These are phyloP conservation scores for Drosophila bunnanda DNA, from an alignment of 2,888 invertebrate genomes.

Conservation along the genomic window DNA sequence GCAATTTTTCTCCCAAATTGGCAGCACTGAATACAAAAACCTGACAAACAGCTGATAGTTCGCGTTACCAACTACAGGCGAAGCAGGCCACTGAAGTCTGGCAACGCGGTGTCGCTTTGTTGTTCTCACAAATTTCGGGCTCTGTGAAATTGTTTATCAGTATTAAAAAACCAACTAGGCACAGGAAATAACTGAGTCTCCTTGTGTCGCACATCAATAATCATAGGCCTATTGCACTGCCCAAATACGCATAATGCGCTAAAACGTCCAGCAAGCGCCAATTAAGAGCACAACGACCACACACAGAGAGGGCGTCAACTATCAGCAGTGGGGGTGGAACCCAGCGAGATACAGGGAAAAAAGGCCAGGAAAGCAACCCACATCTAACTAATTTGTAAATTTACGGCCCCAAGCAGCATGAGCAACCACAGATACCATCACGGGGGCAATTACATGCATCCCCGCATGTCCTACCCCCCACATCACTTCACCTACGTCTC, in stretches of 20 bases:
- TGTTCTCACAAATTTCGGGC: neutral
- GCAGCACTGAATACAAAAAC: no score
- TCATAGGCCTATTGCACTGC: neutral
- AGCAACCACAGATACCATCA: constrained; percentile 83
- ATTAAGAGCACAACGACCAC: constrained; percentile 32
- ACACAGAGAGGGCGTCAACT: constrained; percentile 74
- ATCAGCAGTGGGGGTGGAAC: constrained; percentile 31
- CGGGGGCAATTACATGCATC: constrained; percentile 81
- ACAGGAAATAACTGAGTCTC: neutral
- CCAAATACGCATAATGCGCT: neutral
- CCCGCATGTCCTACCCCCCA: constrained; percentile 77
- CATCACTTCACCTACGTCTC: constrained; percentile 85
- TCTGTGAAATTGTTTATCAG: constrained; percentile 36
- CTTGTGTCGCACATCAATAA: constrained; percentile 6
- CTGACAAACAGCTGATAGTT: constrained; percentile 3
- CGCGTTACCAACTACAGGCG: constrained; percentile 37
- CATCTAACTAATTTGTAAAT: neutral
- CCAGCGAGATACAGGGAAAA: constrained; percentile 28
- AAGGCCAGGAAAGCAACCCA: constrained; percentile 1
- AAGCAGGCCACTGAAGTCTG: constrained; percentile 39
- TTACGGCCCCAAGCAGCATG: constrained; percentile 56
- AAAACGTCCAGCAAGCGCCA: neutral
- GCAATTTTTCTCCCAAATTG: no score
- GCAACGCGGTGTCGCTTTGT: constrained; percentile 47
- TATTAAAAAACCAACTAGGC: constrained; percentile 4